Conservation (phyloP, 2,888 invertebrate genomes). For the Euproctis similis region DNA sequence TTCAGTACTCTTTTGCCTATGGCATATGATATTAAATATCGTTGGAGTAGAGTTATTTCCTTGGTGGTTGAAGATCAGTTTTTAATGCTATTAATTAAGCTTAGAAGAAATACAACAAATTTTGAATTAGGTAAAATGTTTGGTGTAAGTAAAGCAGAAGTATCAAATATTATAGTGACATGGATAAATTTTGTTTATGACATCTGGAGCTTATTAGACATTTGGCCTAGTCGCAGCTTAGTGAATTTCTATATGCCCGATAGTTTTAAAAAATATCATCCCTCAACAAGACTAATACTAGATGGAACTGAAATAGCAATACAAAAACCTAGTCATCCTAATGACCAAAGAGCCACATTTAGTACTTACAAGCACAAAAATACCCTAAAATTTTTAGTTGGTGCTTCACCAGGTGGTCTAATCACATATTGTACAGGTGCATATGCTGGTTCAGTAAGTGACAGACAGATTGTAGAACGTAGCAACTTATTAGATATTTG, state of each 20-base stretch:
- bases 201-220: background rate
- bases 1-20: constrained; percentile 1
- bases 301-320: constrained; percentile 1
- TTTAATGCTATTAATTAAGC: constrained; percentile 6
- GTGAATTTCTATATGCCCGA: background rate
- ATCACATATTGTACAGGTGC: constrained; percentile 1
- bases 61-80: constrained; percentile 2
- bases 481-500: background rate
- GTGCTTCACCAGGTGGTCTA: constrained; percentile 2
- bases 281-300: background rate
- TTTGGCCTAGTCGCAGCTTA: background rate
- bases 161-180: constrained; percentile 3
- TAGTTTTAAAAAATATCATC: background rate
- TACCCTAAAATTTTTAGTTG: constrained; percentile 3
- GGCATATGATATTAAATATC: background rate
- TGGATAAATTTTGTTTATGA: constrained; percentile 2
- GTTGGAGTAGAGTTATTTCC: background rate
- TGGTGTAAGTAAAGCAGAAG: constrained; percentile 3
- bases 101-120: constrained; percentile 6
- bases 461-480: constrained; percentile 2
- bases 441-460: constrained; percentile 1
- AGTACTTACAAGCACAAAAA: constrained; percentile 2
- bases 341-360: constrained; percentile 3
- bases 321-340: constrained; percentile 1
- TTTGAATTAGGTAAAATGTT: constrained; percentile 9